These are phyloP conservation scores for Drosophila pseudoobscura DNA, from an alignment of 1,140 invertebrate genomes.

Conservation along the genomic window DNA sequence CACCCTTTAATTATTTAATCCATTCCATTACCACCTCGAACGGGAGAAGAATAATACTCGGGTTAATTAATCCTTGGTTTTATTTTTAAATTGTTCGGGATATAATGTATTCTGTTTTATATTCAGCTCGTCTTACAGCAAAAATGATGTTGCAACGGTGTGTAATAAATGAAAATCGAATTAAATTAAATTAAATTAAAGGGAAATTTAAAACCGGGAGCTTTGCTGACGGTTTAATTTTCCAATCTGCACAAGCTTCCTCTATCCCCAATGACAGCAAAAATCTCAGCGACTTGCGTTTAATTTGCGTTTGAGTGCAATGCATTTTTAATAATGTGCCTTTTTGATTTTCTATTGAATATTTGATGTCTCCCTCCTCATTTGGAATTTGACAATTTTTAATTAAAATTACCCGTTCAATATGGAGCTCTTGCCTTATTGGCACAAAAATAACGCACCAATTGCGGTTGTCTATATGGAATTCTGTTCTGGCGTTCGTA, in stretches of 20 bases:
- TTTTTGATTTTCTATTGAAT: conserved; percentile 17
- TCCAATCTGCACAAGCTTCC: background rate
- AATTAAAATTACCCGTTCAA: conserved; percentile 41
- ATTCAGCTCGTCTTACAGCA: too few species aligned
- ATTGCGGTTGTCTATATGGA: conserved; percentile 2
- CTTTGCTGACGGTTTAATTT: too few species aligned
- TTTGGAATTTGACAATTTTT: conserved; percentile 16
- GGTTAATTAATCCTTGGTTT: background rate
- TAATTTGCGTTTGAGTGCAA: conserved; percentile 11
- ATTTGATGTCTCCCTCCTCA: background rate
- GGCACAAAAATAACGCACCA: conserved; percentile 9
- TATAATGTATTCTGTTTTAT: too few species aligned
- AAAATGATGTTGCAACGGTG: background rate
- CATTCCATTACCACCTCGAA: conserved; percentile 1
- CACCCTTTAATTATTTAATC: conserved; percentile 18
- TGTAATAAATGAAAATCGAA: background rate
- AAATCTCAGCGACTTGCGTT: background rate
- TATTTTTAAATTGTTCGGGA: too few species aligned
- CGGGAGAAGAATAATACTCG: background rate
- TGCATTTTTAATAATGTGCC: conserved; percentile 32
- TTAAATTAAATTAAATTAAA: conserved; percentile 4
- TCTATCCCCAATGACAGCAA: background rate
- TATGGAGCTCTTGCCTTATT: too few species aligned
- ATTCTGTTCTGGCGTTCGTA: background rate
- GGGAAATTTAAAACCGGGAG: background rate